Base-by-base conservation (phyloP, 2,113 vertebrate species). In the Indri indri region DNA sequence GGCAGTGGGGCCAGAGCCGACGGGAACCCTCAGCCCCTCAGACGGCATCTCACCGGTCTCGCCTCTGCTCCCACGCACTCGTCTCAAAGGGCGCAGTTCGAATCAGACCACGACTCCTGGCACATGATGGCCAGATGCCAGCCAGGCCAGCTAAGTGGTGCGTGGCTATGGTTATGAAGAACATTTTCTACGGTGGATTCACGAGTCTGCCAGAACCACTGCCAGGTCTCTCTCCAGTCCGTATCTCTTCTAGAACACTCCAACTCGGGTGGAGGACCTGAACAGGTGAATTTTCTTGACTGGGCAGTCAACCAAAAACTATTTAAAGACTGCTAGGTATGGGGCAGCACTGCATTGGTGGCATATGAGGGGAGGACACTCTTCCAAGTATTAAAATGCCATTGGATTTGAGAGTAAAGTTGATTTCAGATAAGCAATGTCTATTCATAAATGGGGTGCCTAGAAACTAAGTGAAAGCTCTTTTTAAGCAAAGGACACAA, bases 11-110 rank as follows among this genome's bases (percentile, higher is more conserved):
- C 20, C 1, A 66, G 11, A 47, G 81, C 27, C 57, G 79, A 93
- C 90, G 93, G 95, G 88, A 96, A 93, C 74, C 94, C 90, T 68
- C 17, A 6, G 18, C 52, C 52, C 52, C 52, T 54, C 79, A 40
- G 52, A 74, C 23, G 74, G 85, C 30, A 25, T 45, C 77, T 95
- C 74, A 52, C 8, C 37, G 83, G 86, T n/a, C 59, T 25, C 63
- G 30, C 73, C 47, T 70, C 50, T 37, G 85, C 42, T 40, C 37
- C 65, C 91, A 77, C 5, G 4, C 16, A 45, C 63, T 79, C 0
- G 32, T 52, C 88, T 96, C 79, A 2, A 30, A 71, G 74, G 2
- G 37, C 92, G 63, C 42, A 65, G 84, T 70, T 90, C 83, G 70
- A 32, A 20, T n/a, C 16, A 80, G 23, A 95, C 57, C 84, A 30